Percentiles rank a stretch among this genome's conserved stretches.
Evolutionary conservation across 2,888 invertebrate genomes (phyloP).

Genomic region (Dinocampus coccinellae): DNA sequence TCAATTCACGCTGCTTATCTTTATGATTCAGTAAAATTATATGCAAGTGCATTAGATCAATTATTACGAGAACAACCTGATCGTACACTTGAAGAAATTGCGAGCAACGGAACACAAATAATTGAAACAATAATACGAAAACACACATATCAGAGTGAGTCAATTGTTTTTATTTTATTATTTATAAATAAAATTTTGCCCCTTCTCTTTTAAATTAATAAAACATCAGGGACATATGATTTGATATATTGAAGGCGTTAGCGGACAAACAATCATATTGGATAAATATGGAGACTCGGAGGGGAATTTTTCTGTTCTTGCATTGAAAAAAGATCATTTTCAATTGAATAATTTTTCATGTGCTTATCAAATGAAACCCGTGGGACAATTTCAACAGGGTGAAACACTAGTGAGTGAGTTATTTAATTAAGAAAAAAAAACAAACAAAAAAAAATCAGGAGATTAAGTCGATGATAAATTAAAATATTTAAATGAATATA

Average conservation of each 20-base stretch:
- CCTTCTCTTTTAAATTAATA: not conserved
- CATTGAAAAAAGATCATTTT: slow-evolving; percentile 76
- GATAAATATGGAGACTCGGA: slow-evolving; percentile 96
- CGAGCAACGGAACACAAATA: slow-evolving; percentile 88
- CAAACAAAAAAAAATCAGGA: not conserved
- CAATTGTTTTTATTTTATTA: slow-evolving; percentile 9
- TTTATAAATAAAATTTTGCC: not conserved
- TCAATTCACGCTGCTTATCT: slow-evolving; percentile 93
- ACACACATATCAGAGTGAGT: slow-evolving; percentile 89
- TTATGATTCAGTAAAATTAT: slow-evolving; percentile 94
- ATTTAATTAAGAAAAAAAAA: slow-evolving; percentile 42
- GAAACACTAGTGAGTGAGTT: slow-evolving; percentile 84
- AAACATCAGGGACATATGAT: slow-evolving; percentile 19
- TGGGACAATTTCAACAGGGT: slow-evolving; percentile 85
- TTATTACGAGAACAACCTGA: slow-evolving; percentile 77
- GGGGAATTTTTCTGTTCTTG: slow-evolving; percentile 95
- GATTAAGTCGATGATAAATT: not conserved
- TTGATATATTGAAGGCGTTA: slow-evolving; percentile 79
- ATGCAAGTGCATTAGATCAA: slow-evolving; percentile 87
- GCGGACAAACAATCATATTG: slow-evolving; percentile 92
- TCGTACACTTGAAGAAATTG: slow-evolving; percentile 76
- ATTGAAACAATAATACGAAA: slow-evolving; percentile 88
- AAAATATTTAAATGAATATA: not conserved
- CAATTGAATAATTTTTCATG: slow-evolving; percentile 76
- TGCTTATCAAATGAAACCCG: slow-evolving; percentile 83